These are phyloP conservation scores for Gallinago solitaria DNA, from an alignment of 2,797 vertebrate genomes.

Conservation along the genomic window DNA sequence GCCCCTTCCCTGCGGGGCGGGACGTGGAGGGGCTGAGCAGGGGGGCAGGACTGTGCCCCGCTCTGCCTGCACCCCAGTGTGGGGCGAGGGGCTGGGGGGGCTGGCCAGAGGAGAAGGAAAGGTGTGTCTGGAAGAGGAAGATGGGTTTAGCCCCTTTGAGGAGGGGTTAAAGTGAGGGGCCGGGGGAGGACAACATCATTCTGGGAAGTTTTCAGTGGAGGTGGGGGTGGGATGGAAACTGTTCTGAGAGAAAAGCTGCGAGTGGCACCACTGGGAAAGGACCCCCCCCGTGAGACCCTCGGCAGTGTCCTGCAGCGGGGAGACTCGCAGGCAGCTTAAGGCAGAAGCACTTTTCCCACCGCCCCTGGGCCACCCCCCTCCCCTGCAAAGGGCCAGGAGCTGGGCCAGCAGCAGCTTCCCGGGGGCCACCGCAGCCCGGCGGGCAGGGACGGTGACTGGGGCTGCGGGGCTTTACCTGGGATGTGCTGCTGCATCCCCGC, in stretches of 20 bases:
- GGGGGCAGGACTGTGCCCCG: too few relatives aligned
- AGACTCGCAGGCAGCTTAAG: neutral
- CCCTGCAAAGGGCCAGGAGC: neutral
- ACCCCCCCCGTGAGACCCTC: neutral
- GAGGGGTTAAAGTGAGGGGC: neutral
- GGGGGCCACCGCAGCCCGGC: too few relatives aligned
- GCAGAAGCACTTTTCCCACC: too few relatives aligned
- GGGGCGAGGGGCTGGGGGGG: neutral
- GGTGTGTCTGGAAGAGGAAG: neutral
- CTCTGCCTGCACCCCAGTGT: accelerated
- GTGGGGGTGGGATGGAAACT: neutral
- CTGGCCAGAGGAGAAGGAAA: neutral
- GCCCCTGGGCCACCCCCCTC: neutral
- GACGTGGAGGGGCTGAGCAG: accelerated
- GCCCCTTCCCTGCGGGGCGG: neutral
- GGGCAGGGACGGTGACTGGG: neutral
- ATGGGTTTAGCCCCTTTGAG: too few relatives aligned
- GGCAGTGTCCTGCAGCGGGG: neutral
- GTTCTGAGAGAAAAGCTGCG: neutral
- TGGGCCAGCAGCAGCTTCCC: too few relatives aligned
- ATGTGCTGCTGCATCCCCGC: too few relatives aligned
- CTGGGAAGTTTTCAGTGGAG: neutral
- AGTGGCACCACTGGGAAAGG: neutral
- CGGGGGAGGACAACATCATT: accelerated
- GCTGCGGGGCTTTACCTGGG: too few relatives aligned